A percentile compares a stretch with the other conserved stretches of the same genome.
Evolutionary conservation across 2,113 vertebrate genomes (phyloP).

Genomic region (Mystacornis crossleyi): DNA sequence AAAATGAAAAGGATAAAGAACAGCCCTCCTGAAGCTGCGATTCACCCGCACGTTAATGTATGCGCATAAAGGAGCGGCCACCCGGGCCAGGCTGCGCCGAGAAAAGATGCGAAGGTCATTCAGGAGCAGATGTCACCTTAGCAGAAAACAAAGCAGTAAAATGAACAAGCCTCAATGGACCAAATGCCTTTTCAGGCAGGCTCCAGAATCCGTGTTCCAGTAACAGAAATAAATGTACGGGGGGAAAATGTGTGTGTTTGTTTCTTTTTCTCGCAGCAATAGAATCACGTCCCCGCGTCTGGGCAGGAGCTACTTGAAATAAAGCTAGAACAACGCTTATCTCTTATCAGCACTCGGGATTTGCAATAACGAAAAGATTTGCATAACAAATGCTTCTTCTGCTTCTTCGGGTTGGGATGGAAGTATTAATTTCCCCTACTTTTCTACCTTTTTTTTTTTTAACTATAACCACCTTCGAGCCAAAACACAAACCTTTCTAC

Average conservation of each 20-base stretch:
- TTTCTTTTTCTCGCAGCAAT: slow-evolving; percentile 10
- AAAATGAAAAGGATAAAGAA: slow-evolving; percentile 59
- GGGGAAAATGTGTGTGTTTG: slow-evolving; percentile 25
- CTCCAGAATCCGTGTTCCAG: slow-evolving; percentile 51
- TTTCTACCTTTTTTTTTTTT: background rate
- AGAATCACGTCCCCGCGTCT: slow-evolving; percentile 9
- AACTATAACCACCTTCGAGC: background rate
- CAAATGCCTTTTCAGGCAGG: slow-evolving; percentile 63
- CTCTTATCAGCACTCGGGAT: slow-evolving; percentile 70
- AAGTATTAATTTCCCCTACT: slow-evolving; percentile 69
- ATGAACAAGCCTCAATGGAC: slow-evolving; percentile 70
- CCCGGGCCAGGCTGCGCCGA: slow-evolving; percentile 44
- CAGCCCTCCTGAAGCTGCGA: slow-evolving; percentile 59
- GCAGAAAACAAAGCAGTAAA: slow-evolving; percentile 67
- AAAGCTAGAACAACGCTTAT: slow-evolving; percentile 68
- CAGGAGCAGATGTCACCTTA: slow-evolving; percentile 74
- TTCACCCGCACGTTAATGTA: slow-evolving; percentile 64
- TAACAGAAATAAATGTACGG: slow-evolving; percentile 46
- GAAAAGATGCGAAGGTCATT: slow-evolving; percentile 72
- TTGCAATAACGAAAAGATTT: slow-evolving; percentile 72
- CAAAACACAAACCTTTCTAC: background rate
- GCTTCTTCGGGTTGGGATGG: slow-evolving; percentile 47
- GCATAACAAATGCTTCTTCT: slow-evolving; percentile 72
- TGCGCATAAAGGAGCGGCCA: slow-evolving; percentile 66
- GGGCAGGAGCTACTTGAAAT: slow-evolving; percentile 54